Evolutionary conservation across 2,113 vertebrate species (phyloP).

Genomic region (Scartelaos histophorus): DNA sequence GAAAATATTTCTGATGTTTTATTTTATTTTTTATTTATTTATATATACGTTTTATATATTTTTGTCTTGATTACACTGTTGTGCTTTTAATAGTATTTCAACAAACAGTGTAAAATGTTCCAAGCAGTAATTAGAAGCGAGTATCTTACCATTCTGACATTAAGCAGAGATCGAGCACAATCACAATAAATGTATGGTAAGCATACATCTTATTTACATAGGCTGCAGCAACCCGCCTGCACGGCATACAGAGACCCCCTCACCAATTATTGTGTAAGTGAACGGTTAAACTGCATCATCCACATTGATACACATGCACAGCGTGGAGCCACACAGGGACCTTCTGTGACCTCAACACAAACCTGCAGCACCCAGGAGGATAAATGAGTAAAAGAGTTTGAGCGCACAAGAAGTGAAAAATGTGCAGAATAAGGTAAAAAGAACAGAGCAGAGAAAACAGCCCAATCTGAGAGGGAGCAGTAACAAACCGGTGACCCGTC

Average conservation of each 20-base stretch:
- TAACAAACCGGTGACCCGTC: slow-evolving; percentile 80
- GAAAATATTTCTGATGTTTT: no score
- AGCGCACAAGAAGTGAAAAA: slow-evolving; percentile 31
- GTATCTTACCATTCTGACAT: neutral
- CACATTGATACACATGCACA: slow-evolving; percentile 37
- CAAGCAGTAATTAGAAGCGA: neutral
- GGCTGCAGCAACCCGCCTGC: neutral
- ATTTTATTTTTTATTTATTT: no score
- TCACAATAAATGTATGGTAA: neutral
- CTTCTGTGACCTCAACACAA: slow-evolving; percentile 24
- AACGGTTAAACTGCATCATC: slow-evolving; percentile 45
- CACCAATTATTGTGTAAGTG: slow-evolving; percentile 41
- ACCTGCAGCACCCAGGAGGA: slow-evolving; percentile 8
- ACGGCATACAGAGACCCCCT: slow-evolving; percentile 4
- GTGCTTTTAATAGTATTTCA: neutral
- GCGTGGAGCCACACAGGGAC: slow-evolving; percentile 26
- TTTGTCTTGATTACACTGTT: neutral
- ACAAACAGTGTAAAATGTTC: neutral
- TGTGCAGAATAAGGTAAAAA: slow-evolving; percentile 29
- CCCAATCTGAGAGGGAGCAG: slow-evolving; percentile 56
- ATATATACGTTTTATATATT: neutral
- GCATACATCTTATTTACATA: neutral
- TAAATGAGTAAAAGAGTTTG: slow-evolving; percentile 30
- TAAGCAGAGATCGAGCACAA: neutral
- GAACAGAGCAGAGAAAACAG: slow-evolving; percentile 31